Base-by-base conservation (phyloP, 2,113 vertebrate genomes). In the Danionella cerebrum region DNA sequence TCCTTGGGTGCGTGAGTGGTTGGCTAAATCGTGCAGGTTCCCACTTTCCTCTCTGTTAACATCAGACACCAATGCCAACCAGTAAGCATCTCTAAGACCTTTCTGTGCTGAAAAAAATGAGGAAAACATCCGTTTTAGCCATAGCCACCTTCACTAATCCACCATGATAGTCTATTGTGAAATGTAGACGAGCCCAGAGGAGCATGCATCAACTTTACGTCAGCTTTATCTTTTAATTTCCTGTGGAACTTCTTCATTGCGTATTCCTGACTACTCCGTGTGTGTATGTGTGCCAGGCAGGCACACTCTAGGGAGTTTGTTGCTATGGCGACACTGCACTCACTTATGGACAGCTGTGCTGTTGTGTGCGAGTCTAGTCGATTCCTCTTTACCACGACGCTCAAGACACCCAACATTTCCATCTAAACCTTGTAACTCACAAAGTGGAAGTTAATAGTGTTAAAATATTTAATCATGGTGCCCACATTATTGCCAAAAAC, bases 261-360 rank as follows among this genome's bases (percentile, higher is more conserved):
- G 38, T 44, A 11, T 52, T n/a, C 65, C 5, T 66, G 44, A 47
- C 19, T 16, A 41, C 16, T 50, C 22, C 51, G 29, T 65, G 27
- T 58, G 59, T 67, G 44, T 67, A 29, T 72, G n/a, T 47, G 38
- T 13, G 42, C 18, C 36, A 48, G 18, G 65, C 76, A 78, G 82
- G 65, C 69, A 79, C 70, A 79, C 81, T 73, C 75, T 62, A 45
- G 77, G 76, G 81, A 82, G 53, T 69, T 62, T 65, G 84, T 87
- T 82, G 83, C 80, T 78, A 87, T 86, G 82, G 84, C 25, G 79
- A 84, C 60, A 63, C 71, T 80, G 63, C 75, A 80, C 79, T 76
- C 59, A 69, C 73, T 77, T 50, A 65, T 72, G 58, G 69, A 72
- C 73, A 76, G 71, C 73, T 77, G 62, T 18, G 59, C 33, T 69